A percentile compares a stretch with the other conserved stretches of the same genome.
These are phyloP conservation scores for Heliconius sara DNA, from an alignment of 2,888 invertebrate genomes.

Conservation along the genomic window DNA sequence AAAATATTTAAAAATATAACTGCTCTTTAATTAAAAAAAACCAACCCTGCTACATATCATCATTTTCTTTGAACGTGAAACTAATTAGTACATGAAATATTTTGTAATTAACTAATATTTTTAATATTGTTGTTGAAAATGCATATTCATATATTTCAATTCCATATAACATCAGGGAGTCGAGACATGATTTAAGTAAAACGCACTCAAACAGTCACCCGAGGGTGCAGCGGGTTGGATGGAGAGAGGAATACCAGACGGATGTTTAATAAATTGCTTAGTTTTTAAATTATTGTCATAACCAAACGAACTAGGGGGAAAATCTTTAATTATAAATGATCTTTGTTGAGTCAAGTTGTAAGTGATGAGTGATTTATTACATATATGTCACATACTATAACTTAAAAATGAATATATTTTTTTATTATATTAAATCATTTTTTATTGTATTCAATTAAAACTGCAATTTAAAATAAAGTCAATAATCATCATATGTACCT, in stretches of 20 bases:
- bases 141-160: constrained; percentile 15
- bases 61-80: not conserved
- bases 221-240: constrained; percentile 18
- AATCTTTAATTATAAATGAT: not conserved
- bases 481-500: no score
- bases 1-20: not conserved
- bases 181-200: constrained; percentile 30
- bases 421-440: not conserved
- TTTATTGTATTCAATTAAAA: no score
- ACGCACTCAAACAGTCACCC: constrained; percentile 26
- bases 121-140: constrained; percentile 15
- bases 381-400: not conserved
- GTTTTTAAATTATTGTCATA: constrained; percentile 26
- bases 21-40: not conserved
- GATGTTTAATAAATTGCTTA: constrained; percentile 29
- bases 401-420: not conserved
- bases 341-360: not conserved
- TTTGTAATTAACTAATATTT: constrained; percentile 14
- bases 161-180: constrained; percentile 25
- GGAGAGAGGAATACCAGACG: constrained; percentile 26
- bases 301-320: not conserved
- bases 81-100: not conserved
- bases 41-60: not conserved
- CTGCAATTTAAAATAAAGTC: no score
- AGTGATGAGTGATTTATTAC: not conserved